Conservation (phyloP, 2,113 vertebrate genomes). For the Cyanistes caeruleus region DNA sequence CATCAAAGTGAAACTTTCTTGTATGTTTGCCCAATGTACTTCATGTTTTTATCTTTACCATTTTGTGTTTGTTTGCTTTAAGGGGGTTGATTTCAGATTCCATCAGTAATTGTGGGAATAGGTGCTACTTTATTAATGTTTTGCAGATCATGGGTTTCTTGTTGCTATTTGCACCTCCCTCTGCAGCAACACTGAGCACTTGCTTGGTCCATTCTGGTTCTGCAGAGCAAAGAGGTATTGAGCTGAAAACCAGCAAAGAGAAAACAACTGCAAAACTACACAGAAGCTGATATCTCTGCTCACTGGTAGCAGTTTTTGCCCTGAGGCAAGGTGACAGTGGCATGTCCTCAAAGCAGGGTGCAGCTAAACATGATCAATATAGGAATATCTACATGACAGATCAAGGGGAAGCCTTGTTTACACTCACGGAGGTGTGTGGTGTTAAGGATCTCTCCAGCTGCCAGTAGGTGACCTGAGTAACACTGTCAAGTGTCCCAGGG, state of each 20-base stretch:
- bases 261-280: not conserved
- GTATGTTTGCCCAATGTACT: not conserved
- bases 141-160: not conserved
- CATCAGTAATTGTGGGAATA: not conserved
- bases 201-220: not conserved
- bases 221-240: not conserved
- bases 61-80: not conserved
- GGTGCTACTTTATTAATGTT: not conserved
- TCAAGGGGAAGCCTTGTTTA: not conserved
- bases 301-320: not conserved
- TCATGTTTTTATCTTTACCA: not conserved
- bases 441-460: not conserved
- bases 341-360: not conserved
- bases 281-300: not conserved
- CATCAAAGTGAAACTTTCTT: not conserved
- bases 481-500: not conserved
- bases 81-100: not conserved
- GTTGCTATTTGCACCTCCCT: not conserved
- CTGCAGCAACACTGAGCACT: not conserved
- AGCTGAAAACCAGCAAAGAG: not conserved
- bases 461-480: not conserved
- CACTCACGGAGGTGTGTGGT: accelerated
- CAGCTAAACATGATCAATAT: not conserved
- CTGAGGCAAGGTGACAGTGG: not conserved
- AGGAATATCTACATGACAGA: not conserved